Base-by-base conservation (phyloP, 1,140 invertebrate species). In the Aporrectodea caliginosa region DNA sequence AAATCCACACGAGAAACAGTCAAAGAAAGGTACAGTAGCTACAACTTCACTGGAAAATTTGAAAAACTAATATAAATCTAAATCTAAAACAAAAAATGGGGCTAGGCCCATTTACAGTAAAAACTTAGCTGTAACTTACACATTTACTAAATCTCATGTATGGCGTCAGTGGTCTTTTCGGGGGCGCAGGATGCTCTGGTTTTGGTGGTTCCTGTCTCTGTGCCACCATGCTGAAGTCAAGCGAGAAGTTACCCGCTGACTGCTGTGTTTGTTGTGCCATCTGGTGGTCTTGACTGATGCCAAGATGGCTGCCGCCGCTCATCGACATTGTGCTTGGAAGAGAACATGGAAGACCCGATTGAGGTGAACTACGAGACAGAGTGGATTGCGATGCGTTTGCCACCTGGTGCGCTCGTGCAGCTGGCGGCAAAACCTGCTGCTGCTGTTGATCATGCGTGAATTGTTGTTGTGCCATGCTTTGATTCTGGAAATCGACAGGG, bases 61-160 rank as follows among this genome's bases (percentile, higher is more conserved):
- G n/a, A n/a, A n/a, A n/a, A n/a, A n/a, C n/a, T n/a, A n/a, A n/a
- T n/a, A n/a, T n/a, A n/a, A n/a, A n/a, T n/a, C n/a, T n/a, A n/a
- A n/a, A n/a, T n/a, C n/a, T n/a, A n/a, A n/a, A n/a, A n/a, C n/a
- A n/a, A n/a, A n/a, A n/a, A n/a, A n/a, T n/a, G n/a, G n/a, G n/a
- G 43, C 1, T 35, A 76, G 31, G 43, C 43, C 43, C 43, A 58
- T 58, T 12, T 58, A 6, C 43, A 58, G 22, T 58, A 58, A 58
- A 12, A 12, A 58, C 6, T 58, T 12, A 58, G 43, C 43, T 58
- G 16, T 27, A 27, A 80, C 77, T 81, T 34, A 81, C 80, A 32
- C 58, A 81, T 75, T 81, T 81, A 71, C 80, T 81, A 75, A 81
- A 81, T 73, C 80, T 77, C 80, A 81, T 81, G 71, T 81, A 81